Base-by-base conservation (phyloP, 2,797 vertebrate genomes). In the Scarus forsteni region DNA sequence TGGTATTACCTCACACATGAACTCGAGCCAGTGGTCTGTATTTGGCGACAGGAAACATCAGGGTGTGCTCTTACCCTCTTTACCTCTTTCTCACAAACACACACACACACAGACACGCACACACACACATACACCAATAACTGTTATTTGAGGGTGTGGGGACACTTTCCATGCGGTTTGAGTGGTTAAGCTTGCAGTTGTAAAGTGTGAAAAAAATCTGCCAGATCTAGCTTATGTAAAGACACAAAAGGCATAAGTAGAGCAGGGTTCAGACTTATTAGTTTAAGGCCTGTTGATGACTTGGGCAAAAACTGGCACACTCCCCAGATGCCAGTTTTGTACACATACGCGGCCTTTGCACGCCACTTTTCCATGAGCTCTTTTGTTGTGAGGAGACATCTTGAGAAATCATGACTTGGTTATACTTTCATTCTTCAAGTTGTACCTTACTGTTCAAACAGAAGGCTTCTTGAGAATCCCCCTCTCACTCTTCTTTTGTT, bases 141-240 rank as follows among this genome's bases (percentile, higher is more conserved):
- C 89, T 78, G 84, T 87, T 85, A 85, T 80, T 82, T 61, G 79
- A 79, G 83, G 89, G 84, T 69, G 88, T 89, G 81, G 83, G 82
- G 86, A 85, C 81, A 85, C 88, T 90, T 85, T 89, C 86, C 85
- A 80, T 88, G 86, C 3, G 87, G 88, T 90, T 88, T 81, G 59
- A 83, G 79, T 66, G 85, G 87, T 84, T 84, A 39, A 60, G 58
- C 61, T 80, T 88, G 77, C 77, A 85, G 83, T 85, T 85, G 75
- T 81, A 42, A 72, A 82, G 81, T 77, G 66, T 80, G 42, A 75
- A 70, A 76, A 72, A 76, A 70, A 67, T 78, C 65, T 73, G 74
- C 70, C 65, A 79, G 61, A 72, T 74, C 54, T 81, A 66, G 62
- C 66, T 11, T 38, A 69, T 7, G n/a, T 69, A 60, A 57, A 73